Base-by-base conservation (phyloP, 2,797 vertebrate species). In the Manis crassicaudata region DNA sequence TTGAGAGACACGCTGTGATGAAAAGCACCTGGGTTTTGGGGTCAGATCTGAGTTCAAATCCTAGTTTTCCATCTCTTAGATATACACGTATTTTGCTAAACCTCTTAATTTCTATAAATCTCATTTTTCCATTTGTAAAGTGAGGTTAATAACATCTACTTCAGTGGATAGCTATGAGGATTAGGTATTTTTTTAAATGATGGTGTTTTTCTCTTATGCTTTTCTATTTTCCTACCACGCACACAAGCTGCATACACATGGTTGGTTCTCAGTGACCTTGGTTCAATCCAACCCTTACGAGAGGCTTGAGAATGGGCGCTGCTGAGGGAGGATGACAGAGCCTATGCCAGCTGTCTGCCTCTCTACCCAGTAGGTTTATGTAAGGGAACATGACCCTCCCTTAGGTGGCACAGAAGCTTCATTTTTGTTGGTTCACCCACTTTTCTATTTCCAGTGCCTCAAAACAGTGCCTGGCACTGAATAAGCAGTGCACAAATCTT, bases 101-200 rank as follows among this genome's bases (percentile, higher is more conserved):
- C 52, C 37, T 14, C 54, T 73, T 87, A 62, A 87, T 82, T 94
- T 94, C 70, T 75, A n/a, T 89, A 91, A 89, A 94, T 87, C 75
- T 75, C 56, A 27, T 43, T 92, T 92, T 90, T 54, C 54, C 29
- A 90, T 77, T 54, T 88, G 23, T 73, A 88, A 85, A 91, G 85
- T 56, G 40, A 90, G 13, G 52, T 54, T 77, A 80, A 80, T 14
- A 67, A 21, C 52, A 77, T 20, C 16, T 73, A 70, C 29, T 94
- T 84, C 20, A 46, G 46, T 32, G 13, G 10, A 70, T 2, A 92
- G 23, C 43, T 65, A 3, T 72, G 21, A 67, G 20, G 25, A 95
- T 87, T 58, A 83, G 29, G 1, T 70, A 25, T 32, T 89, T 37
- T 58, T 32, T 21, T 27, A 75, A 91, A 88, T 21, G 10, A 46